A percentile compares a stretch with the other conserved stretches of the same genome.
Conservation (phyloP, 2,797 vertebrate species). For the Hozukius guyotensis region DNA sequence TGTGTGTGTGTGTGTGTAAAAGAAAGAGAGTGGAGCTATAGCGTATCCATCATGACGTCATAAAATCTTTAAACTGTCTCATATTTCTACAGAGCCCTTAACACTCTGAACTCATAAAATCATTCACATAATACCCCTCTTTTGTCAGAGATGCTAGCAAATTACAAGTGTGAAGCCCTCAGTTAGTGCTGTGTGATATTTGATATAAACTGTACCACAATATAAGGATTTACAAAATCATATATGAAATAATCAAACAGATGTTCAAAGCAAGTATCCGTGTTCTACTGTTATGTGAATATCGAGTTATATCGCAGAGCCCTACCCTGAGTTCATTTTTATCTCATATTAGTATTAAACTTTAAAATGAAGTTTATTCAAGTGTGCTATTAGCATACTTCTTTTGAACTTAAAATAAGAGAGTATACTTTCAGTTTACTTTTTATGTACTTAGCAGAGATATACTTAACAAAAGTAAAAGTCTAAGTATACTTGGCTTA, state of each 20-base stretch:
- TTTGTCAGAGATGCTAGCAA: not conserved
- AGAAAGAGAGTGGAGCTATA: not conserved
- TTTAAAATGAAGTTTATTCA: too few relatives aligned
- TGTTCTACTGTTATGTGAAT: not conserved
- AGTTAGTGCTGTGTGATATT: too few relatives aligned
- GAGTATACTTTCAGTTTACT: too few relatives aligned
- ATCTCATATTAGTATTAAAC: not conserved
- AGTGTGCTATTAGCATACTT: too few relatives aligned
- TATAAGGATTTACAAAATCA: not conserved
- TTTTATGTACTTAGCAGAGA: too few relatives aligned
- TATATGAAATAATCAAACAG: not conserved
- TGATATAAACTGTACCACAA: not conserved
- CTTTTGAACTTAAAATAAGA: too few relatives aligned
- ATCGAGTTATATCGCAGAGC: not conserved
- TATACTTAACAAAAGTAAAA: too few relatives aligned
- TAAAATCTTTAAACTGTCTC: not conserved
- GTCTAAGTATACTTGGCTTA: accelerated
- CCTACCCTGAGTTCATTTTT: not conserved
- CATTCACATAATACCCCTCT: too few relatives aligned
- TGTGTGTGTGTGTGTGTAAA: conserved; percentile 12
- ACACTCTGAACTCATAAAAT: not conserved
- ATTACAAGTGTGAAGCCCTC: not conserved
- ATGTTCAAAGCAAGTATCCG: not conserved
- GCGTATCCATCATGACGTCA: conserved; percentile 6
- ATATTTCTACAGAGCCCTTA: not conserved